These are phyloP conservation scores for Belonocnema kinseyi DNA, from an alignment of 1,140 invertebrate species.

Conservation along the genomic window DNA sequence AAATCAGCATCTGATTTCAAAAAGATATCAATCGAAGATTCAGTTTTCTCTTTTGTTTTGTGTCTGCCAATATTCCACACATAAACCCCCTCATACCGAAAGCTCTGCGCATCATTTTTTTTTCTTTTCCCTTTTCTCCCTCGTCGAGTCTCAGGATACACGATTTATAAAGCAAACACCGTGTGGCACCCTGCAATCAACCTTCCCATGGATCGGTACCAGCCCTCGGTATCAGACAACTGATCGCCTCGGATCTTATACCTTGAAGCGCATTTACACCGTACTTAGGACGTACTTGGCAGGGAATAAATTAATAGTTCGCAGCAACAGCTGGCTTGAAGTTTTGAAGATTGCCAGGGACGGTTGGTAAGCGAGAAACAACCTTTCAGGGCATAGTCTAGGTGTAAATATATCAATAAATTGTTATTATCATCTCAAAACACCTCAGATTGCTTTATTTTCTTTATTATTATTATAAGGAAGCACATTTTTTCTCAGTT, in stretches of 20 bases:
- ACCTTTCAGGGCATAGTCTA: conserved; percentile 25
- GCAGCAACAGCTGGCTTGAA: conserved; percentile 62
- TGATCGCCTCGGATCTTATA: conserved; percentile 66
- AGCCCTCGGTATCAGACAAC: conserved; percentile 55
- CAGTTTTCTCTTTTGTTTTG: conserved; percentile 13
- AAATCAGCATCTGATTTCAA: conserved; percentile 67
- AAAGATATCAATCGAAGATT: conserved; percentile 64
- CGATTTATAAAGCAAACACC: conserved; percentile 76
- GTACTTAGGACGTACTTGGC: conserved; percentile 66
- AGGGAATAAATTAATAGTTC: conserved; percentile 73
- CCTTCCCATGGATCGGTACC: conserved; percentile 47
- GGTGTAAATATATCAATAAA: background rate
- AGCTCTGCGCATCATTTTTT: conserved; percentile 42
- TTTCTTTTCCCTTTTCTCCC: conserved; percentile 52
- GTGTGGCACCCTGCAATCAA: conserved; percentile 72
- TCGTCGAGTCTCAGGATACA: conserved; percentile 54
- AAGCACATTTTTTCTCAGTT: no score
- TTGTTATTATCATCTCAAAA: no score
- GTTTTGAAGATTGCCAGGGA: conserved; percentile 64
- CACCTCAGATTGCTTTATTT: no score
- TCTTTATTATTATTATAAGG: no score
- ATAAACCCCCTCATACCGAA: conserved; percentile 41
- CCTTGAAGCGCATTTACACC: conserved; percentile 67
- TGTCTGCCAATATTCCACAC: conserved; percentile 49
- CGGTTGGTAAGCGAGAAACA: conserved; percentile 40